Evolutionary conservation across 2,113 vertebrate genomes (phyloP), one percentile per base, ranked within the genome.

Genomic region (Crypturellus undulatus): DNA sequence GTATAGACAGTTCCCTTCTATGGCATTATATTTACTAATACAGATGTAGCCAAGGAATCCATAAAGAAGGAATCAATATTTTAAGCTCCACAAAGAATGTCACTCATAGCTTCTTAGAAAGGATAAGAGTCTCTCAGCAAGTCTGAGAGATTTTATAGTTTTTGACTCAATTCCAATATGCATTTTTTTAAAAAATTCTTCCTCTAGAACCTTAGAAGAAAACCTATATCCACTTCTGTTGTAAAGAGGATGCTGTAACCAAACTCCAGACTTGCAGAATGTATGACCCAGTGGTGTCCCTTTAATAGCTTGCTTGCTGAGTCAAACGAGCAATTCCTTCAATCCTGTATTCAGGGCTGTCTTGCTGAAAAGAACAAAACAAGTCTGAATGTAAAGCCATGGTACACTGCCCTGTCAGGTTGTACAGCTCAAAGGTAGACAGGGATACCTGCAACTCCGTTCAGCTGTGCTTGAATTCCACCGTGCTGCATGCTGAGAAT

Each of bases 401-500:
- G 47, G 65, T 87, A 82, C 70, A 65, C 40, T 87, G 67, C 78
- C 86, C 80, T 91, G 91, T 89, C 89, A 91, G 70, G 67, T 6
- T 93, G 89, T 92, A 84, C 62, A 69, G 80, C 73, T 93, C 65
- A 94, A 84, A 96, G 40, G 67, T 90, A 87, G 91, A 81, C 87
- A 93, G 93, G 67, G 47, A 43, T 96, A 87, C 78, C 81, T 93
- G 87, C n/a, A 94, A 96, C 56, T 90, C 86, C 79, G 69, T 92
- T 94, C 89, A 93, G 71, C 92, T 95, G 69, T 92, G 84, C 76
- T 87, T 94, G 70, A 93, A 90, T 96, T 94, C 60, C 52, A 90
- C 34, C 36, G 80, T 91, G 80, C 65, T 70, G 40, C 84, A 77
- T 72, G 62, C 91, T 96, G 84, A 96, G 91, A 93, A 92, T 58